Evolutionary conservation across 2,888 invertebrate genomes (phyloP).

Genomic region (Drosophila limbata): DNA sequence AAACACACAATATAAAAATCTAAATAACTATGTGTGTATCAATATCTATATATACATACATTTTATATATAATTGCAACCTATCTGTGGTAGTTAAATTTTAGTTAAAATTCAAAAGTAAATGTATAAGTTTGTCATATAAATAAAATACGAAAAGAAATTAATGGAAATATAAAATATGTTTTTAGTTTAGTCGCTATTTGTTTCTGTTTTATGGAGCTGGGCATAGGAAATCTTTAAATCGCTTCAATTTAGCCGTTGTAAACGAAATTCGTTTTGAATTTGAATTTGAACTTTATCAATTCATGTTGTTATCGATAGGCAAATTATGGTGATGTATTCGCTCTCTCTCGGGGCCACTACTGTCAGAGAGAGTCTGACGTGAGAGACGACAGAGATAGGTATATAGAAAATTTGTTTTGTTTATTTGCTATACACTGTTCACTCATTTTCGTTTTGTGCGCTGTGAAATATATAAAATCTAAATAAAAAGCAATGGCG

Average conservation of each 20-base stretch:
- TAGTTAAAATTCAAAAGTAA: constrained; percentile 83
- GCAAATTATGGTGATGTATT: too few relatives aligned
- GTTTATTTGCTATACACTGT: too few relatives aligned
- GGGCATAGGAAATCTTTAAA: neutral
- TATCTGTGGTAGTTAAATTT: constrained; percentile 86
- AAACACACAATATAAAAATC: constrained; percentile 46
- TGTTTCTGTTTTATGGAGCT: neutral
- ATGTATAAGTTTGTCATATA: constrained; percentile 74
- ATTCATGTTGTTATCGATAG: constrained; percentile 14
- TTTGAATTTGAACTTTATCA: constrained; percentile 5
- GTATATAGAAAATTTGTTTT: too few relatives aligned
- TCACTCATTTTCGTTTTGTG: too few relatives aligned
- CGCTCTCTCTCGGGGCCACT: too few relatives aligned
- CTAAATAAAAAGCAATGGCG: too few relatives aligned
- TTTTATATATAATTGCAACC: constrained; percentile 82
- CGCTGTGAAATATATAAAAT: too few relatives aligned
- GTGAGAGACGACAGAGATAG: too few relatives aligned
- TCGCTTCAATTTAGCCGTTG: neutral
- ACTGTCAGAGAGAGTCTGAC: too few relatives aligned
- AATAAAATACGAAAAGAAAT: constrained; percentile 75
- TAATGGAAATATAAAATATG: constrained; percentile 73
- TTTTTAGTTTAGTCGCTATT: constrained; percentile 29
- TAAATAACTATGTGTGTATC: constrained; percentile 48
- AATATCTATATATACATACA: constrained; percentile 57
- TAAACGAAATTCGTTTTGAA: neutral